Evolutionary conservation across 1,140 invertebrate genomes (phyloP).

Genomic region (Drosophila bocki): DNA sequence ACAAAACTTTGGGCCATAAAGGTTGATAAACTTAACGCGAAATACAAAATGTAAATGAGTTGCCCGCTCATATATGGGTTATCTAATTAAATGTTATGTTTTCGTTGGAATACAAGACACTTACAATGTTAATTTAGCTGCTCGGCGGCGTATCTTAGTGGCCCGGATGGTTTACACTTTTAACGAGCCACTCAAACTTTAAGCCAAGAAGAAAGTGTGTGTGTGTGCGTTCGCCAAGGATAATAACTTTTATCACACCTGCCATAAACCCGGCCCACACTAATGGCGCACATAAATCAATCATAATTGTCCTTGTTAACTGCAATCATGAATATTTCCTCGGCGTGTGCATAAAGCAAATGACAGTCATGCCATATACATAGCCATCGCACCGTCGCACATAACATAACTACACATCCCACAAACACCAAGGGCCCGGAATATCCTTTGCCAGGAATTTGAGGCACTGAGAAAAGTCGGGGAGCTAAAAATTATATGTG

Average conservation of each 20-base stretch:
- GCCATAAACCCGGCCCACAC: constrained; percentile 53
- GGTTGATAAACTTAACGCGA: constrained; percentile 62
- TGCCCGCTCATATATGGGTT: constrained; percentile 54
- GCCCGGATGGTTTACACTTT: constrained; percentile 45
- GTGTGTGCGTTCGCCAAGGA: too few species aligned
- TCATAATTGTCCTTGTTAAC: constrained; percentile 83
- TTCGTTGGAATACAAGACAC: constrained; percentile 49
- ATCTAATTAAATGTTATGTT: constrained; percentile 80
- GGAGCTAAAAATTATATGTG: neutral
- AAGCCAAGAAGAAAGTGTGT: constrained; percentile 26
- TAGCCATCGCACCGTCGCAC: constrained; percentile 34
- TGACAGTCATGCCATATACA: constrained; percentile 74
- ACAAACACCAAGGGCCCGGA: constrained; percentile 15
- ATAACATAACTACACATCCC: constrained; percentile 25
- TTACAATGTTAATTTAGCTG: constrained; percentile 54
- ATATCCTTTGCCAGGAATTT: constrained; percentile 43
- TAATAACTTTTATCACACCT: constrained; percentile 70
- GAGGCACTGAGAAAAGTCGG: neutral
- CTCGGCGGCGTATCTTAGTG: constrained; percentile 41
- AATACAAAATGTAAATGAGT: constrained; percentile 66
- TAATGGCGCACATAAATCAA: constrained; percentile 69
- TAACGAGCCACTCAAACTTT: constrained; percentile 72
- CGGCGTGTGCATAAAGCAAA: constrained; percentile 75
- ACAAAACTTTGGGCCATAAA: constrained; percentile 69
- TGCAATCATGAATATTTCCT: constrained; percentile 81